Conservation (phyloP, 2,797 vertebrate genomes). For the Sphenopsis melanotis region DNA sequence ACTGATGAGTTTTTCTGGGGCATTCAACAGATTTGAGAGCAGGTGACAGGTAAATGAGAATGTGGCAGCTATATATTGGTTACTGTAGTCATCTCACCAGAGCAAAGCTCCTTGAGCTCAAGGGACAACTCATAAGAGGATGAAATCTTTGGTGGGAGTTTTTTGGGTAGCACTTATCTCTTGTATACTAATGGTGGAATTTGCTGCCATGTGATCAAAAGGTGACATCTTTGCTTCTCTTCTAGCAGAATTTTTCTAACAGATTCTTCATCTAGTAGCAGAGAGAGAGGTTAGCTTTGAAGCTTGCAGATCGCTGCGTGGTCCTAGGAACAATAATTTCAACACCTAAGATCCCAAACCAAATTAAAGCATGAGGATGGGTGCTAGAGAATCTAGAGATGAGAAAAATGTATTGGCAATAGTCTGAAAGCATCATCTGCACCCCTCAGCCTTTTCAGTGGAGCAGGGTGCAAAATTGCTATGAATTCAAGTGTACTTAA, state of each 20-base stretch:
- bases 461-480: not conserved
- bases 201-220: not conserved
- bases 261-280: not conserved
- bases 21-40: not conserved
- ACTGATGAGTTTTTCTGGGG: not conserved
- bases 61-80: not conserved
- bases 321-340: not conserved
- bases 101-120: not conserved
- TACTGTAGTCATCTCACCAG: not conserved
- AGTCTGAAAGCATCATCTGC: not conserved
- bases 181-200: not conserved
- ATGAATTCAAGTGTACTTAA: not conserved
- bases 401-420: not conserved
- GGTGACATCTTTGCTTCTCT: not conserved
- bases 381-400: not conserved
- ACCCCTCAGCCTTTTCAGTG: not conserved
- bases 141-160: not conserved
- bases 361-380: not conserved
- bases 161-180: not conserved
- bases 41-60: not conserved
- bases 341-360: not conserved
- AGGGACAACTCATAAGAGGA: not conserved
- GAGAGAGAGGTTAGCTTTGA: not conserved
- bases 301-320: not conserved
- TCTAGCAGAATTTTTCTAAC: not conserved